Conservation (phyloP, 2,113 vertebrate genomes). For the Carassius gibelio region DNA sequence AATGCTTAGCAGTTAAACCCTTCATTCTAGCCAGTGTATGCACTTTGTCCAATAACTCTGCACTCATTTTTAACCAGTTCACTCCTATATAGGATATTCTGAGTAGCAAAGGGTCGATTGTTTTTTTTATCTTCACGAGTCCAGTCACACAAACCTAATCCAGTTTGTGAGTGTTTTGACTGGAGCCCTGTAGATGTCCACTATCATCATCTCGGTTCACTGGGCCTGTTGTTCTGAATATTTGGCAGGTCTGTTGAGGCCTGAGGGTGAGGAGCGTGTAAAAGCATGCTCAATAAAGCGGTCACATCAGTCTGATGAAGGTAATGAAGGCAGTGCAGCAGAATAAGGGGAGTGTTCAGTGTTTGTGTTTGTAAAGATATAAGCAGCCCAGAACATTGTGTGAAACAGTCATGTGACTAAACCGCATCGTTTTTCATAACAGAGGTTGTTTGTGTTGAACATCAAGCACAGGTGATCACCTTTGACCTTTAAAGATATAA, state of each 20-base stretch:
- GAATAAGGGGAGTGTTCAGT: neutral
- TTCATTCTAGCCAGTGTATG: neutral
- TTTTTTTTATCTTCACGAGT: neutral
- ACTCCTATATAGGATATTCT: neutral
- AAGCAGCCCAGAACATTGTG: neutral
- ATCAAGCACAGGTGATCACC: neutral
- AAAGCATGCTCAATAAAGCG: neutral
- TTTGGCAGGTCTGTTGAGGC: neutral
- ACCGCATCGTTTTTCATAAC: neutral
- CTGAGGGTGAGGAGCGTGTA: neutral
- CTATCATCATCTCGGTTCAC: slow-evolving; percentile 9
- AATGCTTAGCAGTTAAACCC: neutral
- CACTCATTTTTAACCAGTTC: neutral
- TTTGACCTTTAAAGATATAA: neutral
- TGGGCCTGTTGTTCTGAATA: neutral
- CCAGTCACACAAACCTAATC: neutral
- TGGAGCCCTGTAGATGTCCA: neutral
- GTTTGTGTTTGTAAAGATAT: neutral
- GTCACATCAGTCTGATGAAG: neutral
- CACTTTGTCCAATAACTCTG: too few relatives aligned
- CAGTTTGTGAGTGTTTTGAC: too few relatives aligned
- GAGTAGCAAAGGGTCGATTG: too few relatives aligned
- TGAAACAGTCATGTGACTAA: neutral
- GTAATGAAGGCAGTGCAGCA: neutral
- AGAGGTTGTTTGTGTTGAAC: neutral